Conservation (phyloP, 37 sponge, comb jelly and placozoan species). For the Eunapius fragilis region DNA sequence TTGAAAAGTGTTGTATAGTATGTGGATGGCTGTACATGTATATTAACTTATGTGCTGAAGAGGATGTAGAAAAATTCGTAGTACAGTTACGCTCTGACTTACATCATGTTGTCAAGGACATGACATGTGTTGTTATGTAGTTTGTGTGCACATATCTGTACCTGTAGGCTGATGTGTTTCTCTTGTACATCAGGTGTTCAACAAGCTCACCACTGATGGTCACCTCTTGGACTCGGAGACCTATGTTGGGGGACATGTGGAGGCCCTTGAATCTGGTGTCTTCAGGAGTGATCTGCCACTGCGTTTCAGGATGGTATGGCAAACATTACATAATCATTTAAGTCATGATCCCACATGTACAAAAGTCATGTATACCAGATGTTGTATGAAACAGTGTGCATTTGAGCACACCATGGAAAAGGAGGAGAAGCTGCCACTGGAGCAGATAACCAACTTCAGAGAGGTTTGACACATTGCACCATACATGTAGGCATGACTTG, state of each 20-base stretch:
- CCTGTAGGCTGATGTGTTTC: no score
- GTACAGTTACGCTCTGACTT: no score
- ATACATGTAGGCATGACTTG: no score
- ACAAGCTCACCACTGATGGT: constrained; percentile 95
- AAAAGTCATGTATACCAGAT: no score
- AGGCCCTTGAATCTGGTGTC: constrained; percentile 97
- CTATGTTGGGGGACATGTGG: constrained; percentile 99
- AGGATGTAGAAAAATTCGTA: no score
- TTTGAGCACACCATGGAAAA: constrained; percentile 78
- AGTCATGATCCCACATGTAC: neutral
- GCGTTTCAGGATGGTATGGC: constrained; percentile 79
- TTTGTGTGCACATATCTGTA: no score
- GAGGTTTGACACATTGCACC: constrained; percentile 43
- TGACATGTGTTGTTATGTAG: no score
- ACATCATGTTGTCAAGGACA: no score
- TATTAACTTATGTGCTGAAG: no score
- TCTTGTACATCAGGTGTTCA: constrained; percentile 49
- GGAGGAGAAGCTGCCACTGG: constrained; percentile 97
- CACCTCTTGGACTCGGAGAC: constrained; percentile 96
- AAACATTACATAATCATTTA: neutral
- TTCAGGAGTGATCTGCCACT: constrained; percentile 94
- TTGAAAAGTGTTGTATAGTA: no score
- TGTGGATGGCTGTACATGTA: no score
- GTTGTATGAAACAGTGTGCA: no score
- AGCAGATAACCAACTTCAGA: constrained; percentile 83